phyloP scores from a whole-genome alignment of 2,797 vertebrate genomes.

The Sebastes itinus region DNA sequence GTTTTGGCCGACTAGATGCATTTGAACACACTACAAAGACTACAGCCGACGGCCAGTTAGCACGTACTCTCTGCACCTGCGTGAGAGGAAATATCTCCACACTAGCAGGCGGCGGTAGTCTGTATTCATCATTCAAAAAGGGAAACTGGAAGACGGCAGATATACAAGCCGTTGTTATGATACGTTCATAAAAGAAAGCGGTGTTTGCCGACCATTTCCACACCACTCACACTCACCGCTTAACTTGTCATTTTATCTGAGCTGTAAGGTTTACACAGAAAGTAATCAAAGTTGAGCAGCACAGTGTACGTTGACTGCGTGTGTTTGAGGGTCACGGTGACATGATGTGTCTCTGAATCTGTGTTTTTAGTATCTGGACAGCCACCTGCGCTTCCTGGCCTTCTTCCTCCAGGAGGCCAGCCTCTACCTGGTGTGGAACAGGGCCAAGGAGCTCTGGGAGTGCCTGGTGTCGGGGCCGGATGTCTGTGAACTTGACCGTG shows the following conservation, averaged over 20 bases:
- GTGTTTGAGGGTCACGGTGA: not conserved
- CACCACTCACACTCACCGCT: no score
- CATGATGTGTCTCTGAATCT: constrained; percentile 19
- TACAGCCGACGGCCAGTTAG: no score
- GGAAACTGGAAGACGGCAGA: no score
- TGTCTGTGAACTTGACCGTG: constrained; percentile 95
- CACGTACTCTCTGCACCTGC: no score
- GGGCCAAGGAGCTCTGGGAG: constrained; percentile 98
- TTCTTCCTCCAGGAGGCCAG: constrained; percentile 99
- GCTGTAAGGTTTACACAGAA: not conserved
- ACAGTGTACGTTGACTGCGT: not conserved
- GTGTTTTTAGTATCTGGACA: constrained; percentile 92
- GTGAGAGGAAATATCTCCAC: no score
- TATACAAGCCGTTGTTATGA: no score
- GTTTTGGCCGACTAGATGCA: no score
- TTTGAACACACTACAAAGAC: no score
- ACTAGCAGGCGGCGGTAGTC: no score
- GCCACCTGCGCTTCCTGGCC: constrained; percentile 97
- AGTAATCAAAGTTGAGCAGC: not conserved
- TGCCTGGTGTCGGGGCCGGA: constrained; percentile 96
- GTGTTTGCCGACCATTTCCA: no score
- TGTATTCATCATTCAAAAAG: no score
- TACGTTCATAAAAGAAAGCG: no score
- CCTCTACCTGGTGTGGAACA: constrained; percentile 97
- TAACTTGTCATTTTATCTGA: not conserved